Percentiles rank a stretch among this genome's conserved stretches.
Evolutionary conservation across 2,113 vertebrate species (phyloP).

Genomic region (Phodopus roborovskii): DNA sequence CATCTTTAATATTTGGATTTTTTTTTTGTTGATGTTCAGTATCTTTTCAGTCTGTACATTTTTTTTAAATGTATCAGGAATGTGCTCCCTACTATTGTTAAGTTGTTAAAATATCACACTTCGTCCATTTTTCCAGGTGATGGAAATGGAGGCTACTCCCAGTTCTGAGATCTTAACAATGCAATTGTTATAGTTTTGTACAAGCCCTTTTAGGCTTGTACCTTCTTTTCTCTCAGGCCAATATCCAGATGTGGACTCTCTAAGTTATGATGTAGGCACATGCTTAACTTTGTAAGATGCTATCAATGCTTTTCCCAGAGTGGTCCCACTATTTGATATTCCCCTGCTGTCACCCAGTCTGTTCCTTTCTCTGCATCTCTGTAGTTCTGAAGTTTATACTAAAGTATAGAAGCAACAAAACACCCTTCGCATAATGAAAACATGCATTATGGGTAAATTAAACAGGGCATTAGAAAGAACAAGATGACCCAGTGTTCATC

Average conservation of each 20-base stretch:
- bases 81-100: background rate
- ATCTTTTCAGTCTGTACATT: background rate
- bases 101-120: background rate
- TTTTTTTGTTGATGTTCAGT: background rate
- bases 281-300: background rate
- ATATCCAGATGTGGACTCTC: constrained; percentile 29
- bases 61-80: background rate
- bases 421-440: background rate
- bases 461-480: background rate
- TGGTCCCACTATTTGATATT: background rate
- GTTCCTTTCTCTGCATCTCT: background rate
- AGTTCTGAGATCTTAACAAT: constrained; percentile 21
- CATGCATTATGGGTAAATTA: background rate
- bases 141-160: background rate
- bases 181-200: background rate
- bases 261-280: background rate
- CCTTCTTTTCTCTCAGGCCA: background rate
- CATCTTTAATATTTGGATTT: background rate
- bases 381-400: background rate
- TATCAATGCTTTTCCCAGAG: background rate
- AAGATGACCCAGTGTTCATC: background rate
- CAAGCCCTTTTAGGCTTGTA: background rate
- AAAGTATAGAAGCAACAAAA: background rate
- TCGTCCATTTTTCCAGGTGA: background rate
- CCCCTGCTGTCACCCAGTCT: background rate